Evolutionary conservation across 2,888 invertebrate genomes (phyloP), one percentile per base, ranked within the genome.

Genomic region (Globia sparganii): DNA sequence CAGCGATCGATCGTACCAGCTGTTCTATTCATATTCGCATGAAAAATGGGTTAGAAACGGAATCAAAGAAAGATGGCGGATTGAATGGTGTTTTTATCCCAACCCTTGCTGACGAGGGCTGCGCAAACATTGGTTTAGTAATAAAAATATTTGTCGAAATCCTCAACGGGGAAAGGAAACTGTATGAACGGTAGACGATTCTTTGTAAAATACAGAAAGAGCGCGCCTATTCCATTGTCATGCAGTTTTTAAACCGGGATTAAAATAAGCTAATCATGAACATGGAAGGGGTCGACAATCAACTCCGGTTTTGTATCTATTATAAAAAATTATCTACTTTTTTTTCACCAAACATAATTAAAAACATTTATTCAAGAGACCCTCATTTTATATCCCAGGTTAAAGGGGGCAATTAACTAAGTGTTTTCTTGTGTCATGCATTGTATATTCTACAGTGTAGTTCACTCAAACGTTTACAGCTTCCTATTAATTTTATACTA

Each of bases 111-210:
- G 95, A 93, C 93, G 93, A 94, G 94, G 92, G 93, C 92, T 93
- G 91, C 89, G 93, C 94, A 96, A 96, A 96, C 96, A 96, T 96
- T 96, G 94, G 94, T 94, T 94, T 93, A 94, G 95, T 95, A 95
- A 96, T 95, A 95, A 96, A 96, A 96, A 96, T 96, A 96, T 96
- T 96, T 95, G 95, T 93, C 89, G 91, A 93, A 94, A 94, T 94
- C 88, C 93, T 93, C 94, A 88, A 92, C 91, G 92, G 92, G 90
- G 88, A 91, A 91, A 94, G 92, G 92, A 93, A 93, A 86, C 85
- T 86, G 80, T 86, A 84, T 76, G 77, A 84, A 84, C 80, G 70
- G 93, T 92, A 91, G 92, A 92, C 90, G 90, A 92, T 94, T 94
- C 76, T 93, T 94, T 93, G 88, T 92, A 90, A 91, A 92, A 92